Percentiles rank a stretch among this genome's conserved stretches.
phyloP scores from a whole-genome alignment of 2,113 vertebrate genomes.

The Gymnogyps californianus region DNA sequence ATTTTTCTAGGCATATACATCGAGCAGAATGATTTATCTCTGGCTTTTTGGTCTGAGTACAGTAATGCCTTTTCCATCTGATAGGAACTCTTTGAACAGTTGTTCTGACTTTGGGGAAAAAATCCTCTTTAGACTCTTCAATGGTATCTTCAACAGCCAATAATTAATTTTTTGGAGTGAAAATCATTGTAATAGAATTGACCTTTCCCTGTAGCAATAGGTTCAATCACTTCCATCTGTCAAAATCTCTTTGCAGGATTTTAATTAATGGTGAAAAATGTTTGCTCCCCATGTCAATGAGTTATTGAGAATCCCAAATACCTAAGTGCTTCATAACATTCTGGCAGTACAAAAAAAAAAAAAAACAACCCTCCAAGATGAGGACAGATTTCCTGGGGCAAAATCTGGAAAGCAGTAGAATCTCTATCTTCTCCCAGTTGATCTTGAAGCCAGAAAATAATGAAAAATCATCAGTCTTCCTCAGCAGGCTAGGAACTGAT shows the following conservation, averaged over 20 bases:
- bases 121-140: background rate
- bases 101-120: constrained; percentile 3
- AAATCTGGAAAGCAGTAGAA: constrained; percentile 16
- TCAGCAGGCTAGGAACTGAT: background rate
- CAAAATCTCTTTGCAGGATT: constrained; percentile 32
- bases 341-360: background rate
- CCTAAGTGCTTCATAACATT: background rate
- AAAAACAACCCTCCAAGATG: background rate
- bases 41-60: background rate
- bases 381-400: constrained; percentile 4
- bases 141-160: background rate
- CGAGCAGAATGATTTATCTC: background rate
- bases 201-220: constrained; percentile 41
- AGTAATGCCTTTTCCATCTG: background rate
- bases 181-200: constrained; percentile 41
- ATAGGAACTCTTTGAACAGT: background rate
- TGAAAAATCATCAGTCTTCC: constrained; percentile 37
- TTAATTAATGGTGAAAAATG: constrained; percentile 51
- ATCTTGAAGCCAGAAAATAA: constrained; percentile 29
- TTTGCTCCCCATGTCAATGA: background rate
- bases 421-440: background rate
- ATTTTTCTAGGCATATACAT: background rate
- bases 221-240: constrained; percentile 49
- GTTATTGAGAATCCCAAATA: constrained; percentile 6
- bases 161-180: constrained; percentile 34